Evolutionary conservation across 2,113 vertebrate species (phyloP).

Genomic region (Machaerirhynchus nigripectus): DNA sequence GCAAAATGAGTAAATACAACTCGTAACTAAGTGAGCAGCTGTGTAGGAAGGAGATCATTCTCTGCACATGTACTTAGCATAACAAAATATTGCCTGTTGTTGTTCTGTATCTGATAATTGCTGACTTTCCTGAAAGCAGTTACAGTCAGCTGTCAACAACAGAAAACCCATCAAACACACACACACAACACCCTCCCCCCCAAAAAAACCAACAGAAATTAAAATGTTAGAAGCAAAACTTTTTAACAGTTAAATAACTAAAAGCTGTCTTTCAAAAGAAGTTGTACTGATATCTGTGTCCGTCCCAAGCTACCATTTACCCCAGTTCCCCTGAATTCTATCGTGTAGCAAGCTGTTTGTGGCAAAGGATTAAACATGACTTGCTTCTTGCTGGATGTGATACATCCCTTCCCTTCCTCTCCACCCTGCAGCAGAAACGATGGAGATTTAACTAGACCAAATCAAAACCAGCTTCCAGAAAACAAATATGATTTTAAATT

Average conservation of each 20-base stretch:
- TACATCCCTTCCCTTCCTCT: neutral
- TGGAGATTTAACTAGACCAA: neutral
- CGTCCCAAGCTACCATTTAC: neutral
- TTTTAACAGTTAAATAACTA: neutral
- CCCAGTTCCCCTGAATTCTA: neutral
- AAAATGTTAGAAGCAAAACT: neutral
- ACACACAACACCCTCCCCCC: too few species aligned
- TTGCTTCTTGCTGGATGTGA: neutral
- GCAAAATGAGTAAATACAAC: neutral
- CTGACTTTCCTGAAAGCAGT: neutral
- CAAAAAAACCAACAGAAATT: neutral
- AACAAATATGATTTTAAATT: conserved; percentile 12
- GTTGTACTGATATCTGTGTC: neutral
- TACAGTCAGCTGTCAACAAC: neutral
- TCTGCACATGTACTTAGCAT: neutral
- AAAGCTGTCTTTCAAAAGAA: neutral
- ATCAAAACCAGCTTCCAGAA: conserved; percentile 25
- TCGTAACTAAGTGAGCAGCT: neutral
- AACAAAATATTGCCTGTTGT: neutral
- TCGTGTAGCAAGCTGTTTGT: neutral
- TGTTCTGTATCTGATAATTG: neutral
- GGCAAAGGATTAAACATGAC: neutral
- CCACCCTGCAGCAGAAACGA: neutral
- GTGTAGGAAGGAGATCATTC: neutral
- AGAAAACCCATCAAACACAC: neutral